Evolutionary conservation across 2,113 vertebrate genomes (phyloP), one percentile per base, ranked within the genome.

Genomic region (Struthidea cinerea): DNA sequence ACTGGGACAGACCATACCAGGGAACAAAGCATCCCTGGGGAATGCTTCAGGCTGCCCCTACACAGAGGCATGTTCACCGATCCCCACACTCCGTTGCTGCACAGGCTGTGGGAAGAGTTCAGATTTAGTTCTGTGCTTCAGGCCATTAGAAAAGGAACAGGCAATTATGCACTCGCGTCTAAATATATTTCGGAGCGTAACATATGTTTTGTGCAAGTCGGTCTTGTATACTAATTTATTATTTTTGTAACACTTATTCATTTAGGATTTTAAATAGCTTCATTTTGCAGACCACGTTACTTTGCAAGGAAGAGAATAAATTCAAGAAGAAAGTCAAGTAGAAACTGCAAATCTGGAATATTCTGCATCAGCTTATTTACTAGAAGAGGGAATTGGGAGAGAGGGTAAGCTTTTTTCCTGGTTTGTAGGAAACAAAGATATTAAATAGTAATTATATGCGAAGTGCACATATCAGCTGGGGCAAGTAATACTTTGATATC

Each of bases 261-360:
- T 91, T 91, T 96, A 76, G 81, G 79, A 44, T 96, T 96, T 93
- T 94, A 97, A 97, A 95, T 96, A 97, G 94, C 92, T 93, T 93
- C 61, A 6, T 91, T 93, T 93, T 82, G 61, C 53, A 79, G 90
- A 39, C 92, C 61, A 44, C 70, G 20, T 87, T 89, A 70, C 46
- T 94, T 91, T 64, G 70, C 37, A 60, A 91, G 90, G 82, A 79
- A 60, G 73, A 75, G 57, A 91, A 90, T 93, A 94, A 96, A 87
- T 85, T 95, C 17, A 53, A 85, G 89, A 69, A 79, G 87, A 80
- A 96, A 95, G 73, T 93, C 19, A 85, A 95, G 76, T 32, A 84
- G 84, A 84, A 92, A 52, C 60, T 90, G 83, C 88, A 87, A 68
- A 64, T 94, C 89, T 90, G 35, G 90, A 97, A 94, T 52, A 76